A percentile compares a stretch with the other conserved stretches of the same genome.
These are phyloP conservation scores for Heliopora coerulea DNA, from an alignment of 92 coral and sea anemone genomes.

Conservation along the genomic window DNA sequence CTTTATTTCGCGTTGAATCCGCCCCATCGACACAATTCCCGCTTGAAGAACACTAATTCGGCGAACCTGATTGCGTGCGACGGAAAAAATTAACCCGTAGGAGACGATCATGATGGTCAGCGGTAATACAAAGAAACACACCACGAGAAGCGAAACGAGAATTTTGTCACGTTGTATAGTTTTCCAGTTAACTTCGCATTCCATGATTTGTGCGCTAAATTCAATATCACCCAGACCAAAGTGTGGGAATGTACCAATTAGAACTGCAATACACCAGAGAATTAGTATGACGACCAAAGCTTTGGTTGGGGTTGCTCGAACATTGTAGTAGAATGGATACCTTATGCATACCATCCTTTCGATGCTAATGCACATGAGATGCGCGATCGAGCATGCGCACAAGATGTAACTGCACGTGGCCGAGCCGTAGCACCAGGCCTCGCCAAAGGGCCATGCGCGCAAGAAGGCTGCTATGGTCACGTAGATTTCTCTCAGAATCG, in stretches of 20 bases:
- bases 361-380: constrained; percentile 75
- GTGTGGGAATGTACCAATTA: constrained; percentile 62
- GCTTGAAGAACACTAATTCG: constrained; percentile 56
- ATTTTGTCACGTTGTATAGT: constrained; percentile 59
- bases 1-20: constrained; percentile 67
- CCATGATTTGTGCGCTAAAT: constrained; percentile 67
- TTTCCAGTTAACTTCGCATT: constrained; percentile 84
- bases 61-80: constrained; percentile 67
- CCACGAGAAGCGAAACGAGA: constrained; percentile 50
- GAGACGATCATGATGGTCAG: constrained; percentile 65
- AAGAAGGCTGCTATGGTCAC: constrained; percentile 58
- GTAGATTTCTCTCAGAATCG: constrained; percentile 69
- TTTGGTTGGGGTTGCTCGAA: constrained; percentile 62
- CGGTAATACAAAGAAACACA: constrained; percentile 62
- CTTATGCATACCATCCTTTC: constrained; percentile 82
- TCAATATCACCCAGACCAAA: constrained; percentile 72
- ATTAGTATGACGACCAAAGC: constrained; percentile 51
- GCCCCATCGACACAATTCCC: constrained; percentile 27
- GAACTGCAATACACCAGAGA: constrained; percentile 61
- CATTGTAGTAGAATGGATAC: constrained; percentile 73
- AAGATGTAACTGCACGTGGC: constrained; percentile 82
- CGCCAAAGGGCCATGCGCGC: constrained; percentile 76
- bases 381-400: constrained; percentile 93
- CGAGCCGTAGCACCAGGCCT: constrained; percentile 73
- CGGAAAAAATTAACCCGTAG: constrained; percentile 67